phyloP scores from a whole-genome alignment of 2,113 vertebrate species.

The Acrocephalus kingi region DNA sequence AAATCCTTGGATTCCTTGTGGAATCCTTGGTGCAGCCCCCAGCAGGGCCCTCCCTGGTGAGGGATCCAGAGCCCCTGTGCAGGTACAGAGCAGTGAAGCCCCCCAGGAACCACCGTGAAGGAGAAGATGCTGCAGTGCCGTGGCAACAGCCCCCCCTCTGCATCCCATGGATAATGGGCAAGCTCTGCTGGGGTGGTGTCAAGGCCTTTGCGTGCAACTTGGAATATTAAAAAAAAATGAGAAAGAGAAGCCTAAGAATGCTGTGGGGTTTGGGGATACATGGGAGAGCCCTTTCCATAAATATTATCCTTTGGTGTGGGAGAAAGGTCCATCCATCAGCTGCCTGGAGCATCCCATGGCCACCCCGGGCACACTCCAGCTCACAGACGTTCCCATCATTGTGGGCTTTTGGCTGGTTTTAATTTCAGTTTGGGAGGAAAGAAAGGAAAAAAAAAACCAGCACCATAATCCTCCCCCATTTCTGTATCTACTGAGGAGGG shows the following conservation, averaged over 20 bases:
- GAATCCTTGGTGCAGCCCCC: neutral
- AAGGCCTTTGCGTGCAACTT: neutral
- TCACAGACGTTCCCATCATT: neutral
- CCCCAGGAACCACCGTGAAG: accelerated
- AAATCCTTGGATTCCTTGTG: neutral
- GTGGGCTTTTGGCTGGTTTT: neutral
- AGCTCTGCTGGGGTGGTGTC: neutral
- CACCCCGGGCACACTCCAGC: neutral
- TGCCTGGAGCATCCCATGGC: neutral
- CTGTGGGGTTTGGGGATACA: neutral
- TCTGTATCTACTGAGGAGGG: neutral
- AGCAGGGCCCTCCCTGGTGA: accelerated
- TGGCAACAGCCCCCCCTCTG: conserved; percentile 12
- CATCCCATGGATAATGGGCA: neutral
- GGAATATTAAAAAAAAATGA: neutral
- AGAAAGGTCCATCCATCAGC: neutral
- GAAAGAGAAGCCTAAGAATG: neutral
- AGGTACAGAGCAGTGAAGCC: neutral
- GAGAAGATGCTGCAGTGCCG: neutral
- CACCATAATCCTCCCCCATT: neutral
- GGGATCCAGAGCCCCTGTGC: neutral
- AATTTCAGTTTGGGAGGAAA: neutral
- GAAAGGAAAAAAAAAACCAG: neutral
- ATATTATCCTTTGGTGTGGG: neutral
- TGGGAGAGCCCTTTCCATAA: neutral